Percentiles rank a stretch among this genome's conserved stretches.
Evolutionary conservation across 2,888 invertebrate genomes (phyloP).

Genomic region (Caenorhabditis imperialis): DNA sequence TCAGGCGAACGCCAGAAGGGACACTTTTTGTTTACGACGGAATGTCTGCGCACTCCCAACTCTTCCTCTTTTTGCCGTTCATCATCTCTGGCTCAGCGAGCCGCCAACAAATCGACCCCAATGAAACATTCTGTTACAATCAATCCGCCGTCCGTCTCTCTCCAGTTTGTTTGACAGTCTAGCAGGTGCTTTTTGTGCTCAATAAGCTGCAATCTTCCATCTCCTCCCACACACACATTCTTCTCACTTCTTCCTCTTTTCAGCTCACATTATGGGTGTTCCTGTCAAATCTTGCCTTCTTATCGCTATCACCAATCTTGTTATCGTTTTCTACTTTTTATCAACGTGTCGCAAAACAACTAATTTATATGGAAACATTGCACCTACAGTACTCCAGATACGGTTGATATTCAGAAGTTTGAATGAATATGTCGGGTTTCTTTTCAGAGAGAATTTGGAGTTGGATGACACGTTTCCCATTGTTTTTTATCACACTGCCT

Average conservation of each 20-base stretch:
- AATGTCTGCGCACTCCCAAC: background rate
- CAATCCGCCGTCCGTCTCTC: background rate
- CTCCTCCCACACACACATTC: background rate
- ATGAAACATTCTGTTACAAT: background rate
- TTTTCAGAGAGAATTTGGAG: conserved; percentile 38
- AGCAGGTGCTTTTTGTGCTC: conserved; percentile 23
- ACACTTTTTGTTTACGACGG: background rate
- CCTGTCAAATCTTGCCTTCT: conserved; percentile 47
- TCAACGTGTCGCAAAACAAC: conserved; percentile 20
- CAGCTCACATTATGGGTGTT: conserved; percentile 18
- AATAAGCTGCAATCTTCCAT: conserved; percentile 25
- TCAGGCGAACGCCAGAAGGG: background rate
- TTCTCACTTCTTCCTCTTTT: conserved; percentile 14
- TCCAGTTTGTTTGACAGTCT: conserved; percentile 29
- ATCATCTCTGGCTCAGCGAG: background rate
- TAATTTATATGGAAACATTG: background rate
- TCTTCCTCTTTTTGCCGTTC: too few relatives aligned
- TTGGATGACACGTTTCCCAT: conserved; percentile 31
- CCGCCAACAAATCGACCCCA: background rate
- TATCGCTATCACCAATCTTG: conserved; percentile 20
- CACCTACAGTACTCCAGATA: conserved; percentile 36
- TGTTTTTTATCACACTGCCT: conserved; percentile 37
- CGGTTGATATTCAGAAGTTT: conserved; percentile 4
- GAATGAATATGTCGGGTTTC: too few relatives aligned
- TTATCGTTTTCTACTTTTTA: conserved; percentile 26